These are phyloP conservation scores for Daubentonia madagascariensis DNA, from an alignment of 2,113 vertebrate genomes.

Conservation along the genomic window DNA sequence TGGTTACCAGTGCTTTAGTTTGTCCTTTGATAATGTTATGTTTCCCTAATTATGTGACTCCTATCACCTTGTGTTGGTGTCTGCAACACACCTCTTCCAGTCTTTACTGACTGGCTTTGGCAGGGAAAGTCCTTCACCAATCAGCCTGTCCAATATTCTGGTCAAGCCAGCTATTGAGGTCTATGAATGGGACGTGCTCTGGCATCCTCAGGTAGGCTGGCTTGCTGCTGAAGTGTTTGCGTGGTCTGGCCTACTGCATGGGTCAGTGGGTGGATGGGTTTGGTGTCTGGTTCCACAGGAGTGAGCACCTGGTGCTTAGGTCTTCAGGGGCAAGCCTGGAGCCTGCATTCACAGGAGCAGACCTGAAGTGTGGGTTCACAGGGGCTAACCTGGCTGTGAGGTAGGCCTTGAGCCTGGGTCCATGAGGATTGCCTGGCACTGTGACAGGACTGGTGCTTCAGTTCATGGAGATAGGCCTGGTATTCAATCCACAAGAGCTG, in stretches of 20 bases:
- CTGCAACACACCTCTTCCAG: background rate
- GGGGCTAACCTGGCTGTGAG: background rate
- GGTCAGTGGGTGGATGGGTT: background rate
- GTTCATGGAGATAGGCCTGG: background rate
- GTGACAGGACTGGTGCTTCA: background rate
- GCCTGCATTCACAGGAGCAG: background rate
- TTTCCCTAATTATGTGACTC: background rate
- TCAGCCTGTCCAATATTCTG: background rate
- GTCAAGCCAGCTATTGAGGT: background rate
- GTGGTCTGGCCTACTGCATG: no score
- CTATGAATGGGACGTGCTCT: background rate
- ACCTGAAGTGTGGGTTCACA: background rate
- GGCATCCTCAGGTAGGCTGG: background rate
- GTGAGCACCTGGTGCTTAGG: background rate
- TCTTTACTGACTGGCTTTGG: background rate
- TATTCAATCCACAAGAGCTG: background rate
- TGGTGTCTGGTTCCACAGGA: background rate
- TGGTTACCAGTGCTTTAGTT: no score
- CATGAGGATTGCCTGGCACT: background rate
- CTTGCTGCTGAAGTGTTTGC: background rate
- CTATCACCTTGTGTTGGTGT: background rate
- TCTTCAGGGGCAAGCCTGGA: background rate
- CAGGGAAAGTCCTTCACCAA: background rate
- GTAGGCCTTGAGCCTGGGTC: background rate
- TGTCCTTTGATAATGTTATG: background rate